These are phyloP conservation scores for Drosophila paranaensis DNA, from an alignment of 2,888 invertebrate genomes.

Conservation along the genomic window DNA sequence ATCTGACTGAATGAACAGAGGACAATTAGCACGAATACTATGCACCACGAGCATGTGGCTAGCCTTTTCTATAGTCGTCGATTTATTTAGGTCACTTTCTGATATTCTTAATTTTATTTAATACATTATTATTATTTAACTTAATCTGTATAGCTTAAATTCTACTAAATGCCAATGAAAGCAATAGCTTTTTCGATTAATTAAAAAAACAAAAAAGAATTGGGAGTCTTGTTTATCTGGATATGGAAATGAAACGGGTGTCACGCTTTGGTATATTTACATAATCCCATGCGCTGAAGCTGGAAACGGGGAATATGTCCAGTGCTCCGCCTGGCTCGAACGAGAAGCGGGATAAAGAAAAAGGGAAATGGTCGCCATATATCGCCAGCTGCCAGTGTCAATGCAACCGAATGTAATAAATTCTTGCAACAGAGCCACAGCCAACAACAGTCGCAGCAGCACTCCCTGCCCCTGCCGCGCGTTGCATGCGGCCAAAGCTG, in stretches of 20 bases:
- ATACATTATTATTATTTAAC: no score
- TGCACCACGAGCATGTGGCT: neutral
- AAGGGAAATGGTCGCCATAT: conserved; percentile 51
- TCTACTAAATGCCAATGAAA: neutral
- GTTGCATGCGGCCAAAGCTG: conserved; percentile 33
- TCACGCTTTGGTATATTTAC: conserved; percentile 32
- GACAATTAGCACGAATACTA: conserved; percentile 3
- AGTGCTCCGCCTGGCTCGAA: neutral
- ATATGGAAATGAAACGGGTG: conserved; percentile 10
- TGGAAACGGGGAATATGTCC: conserved; percentile 12
- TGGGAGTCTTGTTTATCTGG: neutral
- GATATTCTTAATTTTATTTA: no score
- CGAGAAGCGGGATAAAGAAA: conserved; percentile 25
- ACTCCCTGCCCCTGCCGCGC: neutral
- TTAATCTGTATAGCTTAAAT: neutral
- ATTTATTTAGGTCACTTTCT: neutral
- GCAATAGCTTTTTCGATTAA: neutral
- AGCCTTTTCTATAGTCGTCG: no score
- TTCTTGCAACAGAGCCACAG: conserved; percentile 48
- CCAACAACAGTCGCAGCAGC: conserved; percentile 23
- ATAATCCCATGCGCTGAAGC: conserved; percentile 20
- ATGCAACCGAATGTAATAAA: conserved; percentile 72
- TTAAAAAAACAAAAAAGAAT: conserved; percentile 6
- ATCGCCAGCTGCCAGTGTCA: conserved; percentile 69
- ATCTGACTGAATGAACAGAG: neutral